Conservation (phyloP, 2,888 invertebrate species). For the Clivina fossor region DNA sequence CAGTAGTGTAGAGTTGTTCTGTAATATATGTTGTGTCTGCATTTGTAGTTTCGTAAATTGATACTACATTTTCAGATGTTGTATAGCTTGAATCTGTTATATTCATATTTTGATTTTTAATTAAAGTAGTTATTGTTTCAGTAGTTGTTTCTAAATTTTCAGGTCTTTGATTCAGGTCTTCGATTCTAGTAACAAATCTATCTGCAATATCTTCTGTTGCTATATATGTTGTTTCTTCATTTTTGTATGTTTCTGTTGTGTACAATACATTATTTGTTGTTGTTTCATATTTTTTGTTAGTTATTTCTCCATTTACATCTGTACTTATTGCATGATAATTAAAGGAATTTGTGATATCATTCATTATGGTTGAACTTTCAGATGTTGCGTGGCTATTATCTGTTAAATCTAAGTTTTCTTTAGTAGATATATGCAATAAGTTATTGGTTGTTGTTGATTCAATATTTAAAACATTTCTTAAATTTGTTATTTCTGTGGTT, state of each 20-base stretch:
- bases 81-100: background rate
- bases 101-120: background rate
- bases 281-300: conserved; percentile 5
- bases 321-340: conserved; percentile 1
- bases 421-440: no score
- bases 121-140: background rate
- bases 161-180: no score
- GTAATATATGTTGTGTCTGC: no score
- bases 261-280: background rate
- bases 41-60: no score
- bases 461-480: no score
- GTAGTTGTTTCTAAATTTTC: background rate
- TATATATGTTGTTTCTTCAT: background rate
- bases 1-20: no score
- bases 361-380: no score
- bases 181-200: no score
- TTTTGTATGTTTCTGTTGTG: no score
- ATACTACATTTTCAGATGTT: background rate
- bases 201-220: background rate
- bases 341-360: conserved; percentile 1
- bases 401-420: no score
- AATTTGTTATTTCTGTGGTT: conserved; percentile 1
- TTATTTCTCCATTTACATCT: background rate
- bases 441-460: conserved; percentile 4
- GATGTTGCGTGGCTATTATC: no score